These are phyloP conservation scores for Saxidomus purpurata DNA, from an alignment of 1,140 invertebrate species.

Conservation along the genomic window DNA sequence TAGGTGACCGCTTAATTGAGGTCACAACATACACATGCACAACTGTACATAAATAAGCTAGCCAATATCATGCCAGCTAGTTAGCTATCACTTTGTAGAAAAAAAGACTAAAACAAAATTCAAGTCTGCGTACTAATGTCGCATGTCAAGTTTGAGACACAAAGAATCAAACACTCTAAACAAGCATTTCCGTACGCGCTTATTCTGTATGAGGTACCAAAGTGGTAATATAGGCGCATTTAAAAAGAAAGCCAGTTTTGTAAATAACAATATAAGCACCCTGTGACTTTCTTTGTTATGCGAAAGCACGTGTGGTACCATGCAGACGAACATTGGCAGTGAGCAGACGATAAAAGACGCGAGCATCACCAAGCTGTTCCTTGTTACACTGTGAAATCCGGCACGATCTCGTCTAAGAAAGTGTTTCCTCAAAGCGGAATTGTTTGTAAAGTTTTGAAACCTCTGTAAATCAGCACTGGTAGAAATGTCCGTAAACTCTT, in stretches of 20 bases:
- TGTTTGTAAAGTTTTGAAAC: constrained; percentile 71
- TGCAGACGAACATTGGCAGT: constrained; percentile 73
- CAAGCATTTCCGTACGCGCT: constrained; percentile 77
- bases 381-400: constrained; percentile 74
- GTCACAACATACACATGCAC: too few relatives aligned
- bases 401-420: constrained; percentile 67
- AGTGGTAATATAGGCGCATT: constrained; percentile 77
- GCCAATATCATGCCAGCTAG: too few relatives aligned
- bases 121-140: constrained; percentile 9
- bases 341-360: constrained; percentile 74
- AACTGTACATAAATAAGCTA: too few relatives aligned
- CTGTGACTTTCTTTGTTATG: constrained; percentile 42
- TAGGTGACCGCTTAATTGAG: too few relatives aligned
- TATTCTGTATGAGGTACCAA: constrained; percentile 80
- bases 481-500: constrained; percentile 77
- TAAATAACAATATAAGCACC: constrained; percentile 68
- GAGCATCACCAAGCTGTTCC: constrained; percentile 79
- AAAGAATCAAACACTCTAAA: constrained; percentile 70
- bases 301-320: constrained; percentile 68
- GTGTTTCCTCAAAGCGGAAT: constrained; percentile 73
- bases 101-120: too few relatives aligned
- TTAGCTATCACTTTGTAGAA: too few relatives aligned
- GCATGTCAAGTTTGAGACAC: constrained; percentile 57
- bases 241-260: constrained; percentile 75
- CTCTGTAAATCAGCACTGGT: constrained; percentile 73